Base-by-base conservation (phyloP, 1,140 invertebrate species). In the Drosophila virilis region DNA sequence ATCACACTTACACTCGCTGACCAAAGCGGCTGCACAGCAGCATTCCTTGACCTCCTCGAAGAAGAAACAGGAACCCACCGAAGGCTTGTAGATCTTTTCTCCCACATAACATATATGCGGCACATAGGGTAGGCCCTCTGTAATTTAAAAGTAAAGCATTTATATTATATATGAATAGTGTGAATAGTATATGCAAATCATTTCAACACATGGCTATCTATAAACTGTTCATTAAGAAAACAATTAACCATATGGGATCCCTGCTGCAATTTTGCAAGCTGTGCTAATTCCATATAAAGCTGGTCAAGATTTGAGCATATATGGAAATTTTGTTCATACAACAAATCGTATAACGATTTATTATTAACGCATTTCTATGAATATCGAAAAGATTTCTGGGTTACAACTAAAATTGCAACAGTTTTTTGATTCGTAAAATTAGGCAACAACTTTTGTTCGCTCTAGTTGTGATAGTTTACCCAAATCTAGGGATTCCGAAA, bases 111-210 rank as follows among this genome's bases (percentile, higher is more conserved):
- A 95, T 8, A 93, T 94, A 83, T 95, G 95, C 38, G 94, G 93
- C 9, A 95, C 93, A 88, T 94, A 95, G 33, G 93, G 94, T 43
- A 95, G 92, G 45, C 93, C 93, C 92, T 95, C 95, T 95, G 89
- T 28, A 91, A 93, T n/a, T 60, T 66, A 61, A 65, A 79, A 10
- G 38, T 22, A 76, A 28, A 32, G 46, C 15, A n/a, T 37, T 17
- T 45, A 17, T 15, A 38, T 28, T 28, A 40, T 55, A 6, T 28
- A 40, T 38, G 8, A 22, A 55, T 38, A 9, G 1, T 13, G n/a
- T 6, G 22, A 32, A 32, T 50, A 8, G 22, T 50, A 50, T 50
- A 32, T 32, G 22, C 1, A 6, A 46, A 10, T 22, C 17, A 22
- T 50, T 50, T 50, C 0, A 50, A 32, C 10, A 37, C 22, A 28